Base-by-base conservation (phyloP, 2,797 vertebrate genomes). In the Rallus crepitans region DNA sequence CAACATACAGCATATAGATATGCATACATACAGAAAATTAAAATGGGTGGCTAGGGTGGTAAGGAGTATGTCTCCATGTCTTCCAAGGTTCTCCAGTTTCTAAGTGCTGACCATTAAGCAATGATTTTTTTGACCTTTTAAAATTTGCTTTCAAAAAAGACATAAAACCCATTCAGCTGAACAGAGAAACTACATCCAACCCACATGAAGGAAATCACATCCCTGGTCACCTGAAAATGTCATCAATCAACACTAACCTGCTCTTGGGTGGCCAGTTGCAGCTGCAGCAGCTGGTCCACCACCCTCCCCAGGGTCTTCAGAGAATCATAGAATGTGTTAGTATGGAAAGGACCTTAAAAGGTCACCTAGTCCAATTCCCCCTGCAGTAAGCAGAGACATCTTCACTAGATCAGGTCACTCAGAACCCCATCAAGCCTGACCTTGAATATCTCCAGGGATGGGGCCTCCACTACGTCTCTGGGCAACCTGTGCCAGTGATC, bases 201-300 rank as follows among this genome's bases (percentile, higher is more conserved):
- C 56, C 11, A 53, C 0, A 0, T 10, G 33, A 27, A 73, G 56
- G 68, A 75, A 66, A 64, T 48, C 33, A 27, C 8, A 12, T 12
- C 47, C 14, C 30, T 68, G 27, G 16, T 23, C 31, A 78, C 1
- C 16, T 73, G 31, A n/a, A 79, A 84, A 81, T 21, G 3, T 18
- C 47, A 37, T 9, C 13, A 63, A 5, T 7, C 8, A 47, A 27
- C 17, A 35, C 9, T 8, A 53, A 24, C 24, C 30, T 2, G 0
- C 14, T 16, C 8, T n/a, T 73, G 17, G 12, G 35, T 91, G 15
- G 14, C 12, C 82, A 83, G 37, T 37, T 37, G 37, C 11, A 71
- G 37, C 66, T 66, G 20, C 56, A 72, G 31, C 40, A 84, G 53
- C 12, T 48, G 9, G 12, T 12, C 9, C 7, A 39, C 6, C 7